Conservation (phyloP, 2,113 vertebrate genomes). For the Pipra filicauda region DNA sequence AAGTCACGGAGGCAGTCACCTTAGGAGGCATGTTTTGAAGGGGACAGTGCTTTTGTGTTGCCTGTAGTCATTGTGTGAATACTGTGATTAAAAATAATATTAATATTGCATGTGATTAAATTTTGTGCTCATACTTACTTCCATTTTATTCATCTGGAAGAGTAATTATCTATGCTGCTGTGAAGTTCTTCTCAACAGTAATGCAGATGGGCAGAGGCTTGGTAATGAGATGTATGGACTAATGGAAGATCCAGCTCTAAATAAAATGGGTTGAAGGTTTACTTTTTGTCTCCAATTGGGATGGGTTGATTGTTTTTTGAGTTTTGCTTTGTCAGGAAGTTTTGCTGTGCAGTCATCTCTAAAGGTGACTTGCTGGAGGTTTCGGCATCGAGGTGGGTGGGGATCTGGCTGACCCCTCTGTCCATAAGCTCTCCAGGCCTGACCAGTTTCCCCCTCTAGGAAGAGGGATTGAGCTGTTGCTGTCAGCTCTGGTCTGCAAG, state of each 20-base stretch:
- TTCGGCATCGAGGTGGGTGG: background rate
- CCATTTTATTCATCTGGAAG: background rate
- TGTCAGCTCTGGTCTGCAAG: background rate
- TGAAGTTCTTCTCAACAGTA: background rate
- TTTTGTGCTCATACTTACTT: background rate
- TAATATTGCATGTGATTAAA: background rate
- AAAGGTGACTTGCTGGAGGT: background rate
- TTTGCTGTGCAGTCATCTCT: background rate
- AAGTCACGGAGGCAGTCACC: background rate
- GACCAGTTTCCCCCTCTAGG: fast-evolving
- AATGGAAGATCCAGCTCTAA: background rate
- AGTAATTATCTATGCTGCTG: background rate
- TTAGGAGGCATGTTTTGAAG: background rate
- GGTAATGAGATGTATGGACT: background rate
- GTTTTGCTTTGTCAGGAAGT: background rate
- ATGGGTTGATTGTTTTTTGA: background rate
- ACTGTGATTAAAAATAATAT: background rate
- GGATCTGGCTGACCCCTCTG: background rate
- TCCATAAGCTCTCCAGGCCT: background rate
- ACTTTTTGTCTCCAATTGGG: background rate
- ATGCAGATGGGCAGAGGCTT: background rate
- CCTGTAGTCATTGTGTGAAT: background rate
- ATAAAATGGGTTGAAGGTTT: background rate
- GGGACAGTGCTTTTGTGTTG: background rate
- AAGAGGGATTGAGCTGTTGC: background rate